Evolutionary conservation across 2,888 invertebrate genomes (phyloP).

Genomic region (Myathropa florea): DNA sequence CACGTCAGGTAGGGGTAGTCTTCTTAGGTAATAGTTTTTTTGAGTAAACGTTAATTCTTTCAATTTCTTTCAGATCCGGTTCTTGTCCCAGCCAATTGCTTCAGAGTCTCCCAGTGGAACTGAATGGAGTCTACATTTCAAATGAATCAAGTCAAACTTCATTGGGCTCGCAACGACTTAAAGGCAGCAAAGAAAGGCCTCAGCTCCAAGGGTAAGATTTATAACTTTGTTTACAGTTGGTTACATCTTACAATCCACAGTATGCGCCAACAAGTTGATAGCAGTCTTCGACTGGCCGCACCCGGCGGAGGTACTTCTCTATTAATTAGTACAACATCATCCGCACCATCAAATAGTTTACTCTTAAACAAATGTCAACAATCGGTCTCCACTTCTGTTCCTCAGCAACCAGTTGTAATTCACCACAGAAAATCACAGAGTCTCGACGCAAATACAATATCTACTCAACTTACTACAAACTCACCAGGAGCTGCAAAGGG

Average conservation of each 20-base stretch:
- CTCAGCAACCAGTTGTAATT: constrained; percentile 72
- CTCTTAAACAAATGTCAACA: constrained; percentile 61
- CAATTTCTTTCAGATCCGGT: constrained; percentile 86
- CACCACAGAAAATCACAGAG: constrained; percentile 92
- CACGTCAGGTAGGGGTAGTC: constrained; percentile 86
- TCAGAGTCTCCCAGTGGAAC: constrained; percentile 85
- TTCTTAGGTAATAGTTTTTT: too few species aligned
- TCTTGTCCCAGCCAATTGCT: constrained; percentile 95
- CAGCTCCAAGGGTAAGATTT: constrained; percentile 76
- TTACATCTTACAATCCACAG: not conserved
- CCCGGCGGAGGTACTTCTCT: constrained; percentile 57
- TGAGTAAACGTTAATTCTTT: not conserved
- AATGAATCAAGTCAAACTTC: constrained; percentile 60
- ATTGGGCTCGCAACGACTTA: constrained; percentile 83
- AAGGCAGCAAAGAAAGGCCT: constrained; percentile 84
- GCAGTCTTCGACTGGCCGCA: constrained; percentile 52
- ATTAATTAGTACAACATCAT: constrained; percentile 64
- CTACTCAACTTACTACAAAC: constrained; percentile 73
- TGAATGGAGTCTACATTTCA: constrained; percentile 74
- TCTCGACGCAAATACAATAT: constrained; percentile 85
- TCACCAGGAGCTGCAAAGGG: constrained; percentile 74
- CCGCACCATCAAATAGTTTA: constrained; percentile 54
- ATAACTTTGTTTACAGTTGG: not conserved
- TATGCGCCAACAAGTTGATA: constrained; percentile 63
- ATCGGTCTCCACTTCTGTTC: constrained; percentile 34